Evolutionary conservation across 2,113 vertebrate species (phyloP), one percentile per base, ranked within the genome.

Genomic region (Bathybates hornii): DNA sequence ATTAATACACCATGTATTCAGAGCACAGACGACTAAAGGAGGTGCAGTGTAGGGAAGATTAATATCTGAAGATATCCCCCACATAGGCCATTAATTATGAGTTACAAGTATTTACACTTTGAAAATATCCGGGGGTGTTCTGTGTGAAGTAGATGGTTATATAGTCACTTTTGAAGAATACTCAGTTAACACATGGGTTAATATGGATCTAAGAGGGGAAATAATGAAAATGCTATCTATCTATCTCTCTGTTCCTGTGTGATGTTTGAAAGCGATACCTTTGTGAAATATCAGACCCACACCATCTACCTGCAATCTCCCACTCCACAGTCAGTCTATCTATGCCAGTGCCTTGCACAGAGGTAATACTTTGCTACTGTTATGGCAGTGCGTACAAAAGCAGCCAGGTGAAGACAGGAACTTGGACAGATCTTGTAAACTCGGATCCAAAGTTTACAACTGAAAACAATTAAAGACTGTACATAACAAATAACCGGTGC

Each of bases 311-410:
- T 48, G 79, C 12, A 9, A n/a, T 50, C 17, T 66, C 19, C 3
- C n/a, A 16, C 5, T 87, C 36, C 61, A 38, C 24, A 54, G 19
- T 34, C 10, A 53, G 14, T 66, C 19, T 43, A 16, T 86, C 29
- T 14, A 9, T 91, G 86, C 89, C 86, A 89, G 76, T 32, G 53
- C 12, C 56, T 89, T 16, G 9, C 73, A 86, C 36, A 86, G 80
- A 85, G 76, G 88, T 85, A 76, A 79, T 59, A 36, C 41, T 89
- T 89, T 89, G 91, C 92, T 94, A 91, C 94, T 85, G 93, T 94
- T 93, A 36, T 91, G 92, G 94, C 88, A 93, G 86, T 3, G 8
- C 79, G 24, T 8, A n/a, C 54, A 63, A 87, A 76, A 45, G 71
- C 61, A 41, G 90, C 87, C 89, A 91, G 82, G 1, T 78, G 82